These are phyloP conservation scores for Hemibagrus wyckioides DNA, from an alignment of 2,113 vertebrate genomes.

Conservation along the genomic window DNA sequence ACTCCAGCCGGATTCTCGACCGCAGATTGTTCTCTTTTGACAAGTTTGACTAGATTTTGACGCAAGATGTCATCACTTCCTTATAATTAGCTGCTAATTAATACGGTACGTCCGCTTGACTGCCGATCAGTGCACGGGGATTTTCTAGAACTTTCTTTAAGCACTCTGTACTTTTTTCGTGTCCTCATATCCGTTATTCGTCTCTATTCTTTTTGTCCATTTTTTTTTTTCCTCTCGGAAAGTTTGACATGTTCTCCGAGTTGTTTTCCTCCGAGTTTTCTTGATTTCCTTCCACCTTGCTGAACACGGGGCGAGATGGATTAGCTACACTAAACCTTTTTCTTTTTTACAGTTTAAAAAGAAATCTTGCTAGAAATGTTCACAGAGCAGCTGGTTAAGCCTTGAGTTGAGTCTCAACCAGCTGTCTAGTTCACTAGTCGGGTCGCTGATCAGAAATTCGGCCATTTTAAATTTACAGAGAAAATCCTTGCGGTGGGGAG, in stretches of 20 bases:
- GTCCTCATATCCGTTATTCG: not conserved
- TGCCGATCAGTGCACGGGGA: not conserved
- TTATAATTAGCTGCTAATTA: not conserved
- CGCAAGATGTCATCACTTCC: not conserved
- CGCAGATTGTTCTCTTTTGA: not conserved
- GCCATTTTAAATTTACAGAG: no score
- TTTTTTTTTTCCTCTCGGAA: not conserved
- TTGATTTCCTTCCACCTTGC: not conserved
- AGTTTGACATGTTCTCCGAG: not conserved
- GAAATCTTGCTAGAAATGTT: not conserved
- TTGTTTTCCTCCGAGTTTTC: not conserved
- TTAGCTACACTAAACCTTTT: no score
- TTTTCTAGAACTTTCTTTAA: not conserved
- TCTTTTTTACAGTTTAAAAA: not conserved
- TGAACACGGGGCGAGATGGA: not conserved
- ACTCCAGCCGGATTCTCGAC: not conserved
- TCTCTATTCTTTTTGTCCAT: not conserved
- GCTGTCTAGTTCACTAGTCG: no score
- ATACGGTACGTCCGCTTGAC: not conserved
- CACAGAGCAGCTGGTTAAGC: not conserved
- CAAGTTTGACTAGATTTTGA: not conserved
- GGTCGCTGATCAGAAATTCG: no score
- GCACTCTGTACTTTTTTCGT: not conserved
- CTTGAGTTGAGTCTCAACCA: not conserved
- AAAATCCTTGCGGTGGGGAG: no score